phyloP scores from a whole-genome alignment of 2,797 vertebrate genomes.

The Chiroxiphia lanceolata region DNA sequence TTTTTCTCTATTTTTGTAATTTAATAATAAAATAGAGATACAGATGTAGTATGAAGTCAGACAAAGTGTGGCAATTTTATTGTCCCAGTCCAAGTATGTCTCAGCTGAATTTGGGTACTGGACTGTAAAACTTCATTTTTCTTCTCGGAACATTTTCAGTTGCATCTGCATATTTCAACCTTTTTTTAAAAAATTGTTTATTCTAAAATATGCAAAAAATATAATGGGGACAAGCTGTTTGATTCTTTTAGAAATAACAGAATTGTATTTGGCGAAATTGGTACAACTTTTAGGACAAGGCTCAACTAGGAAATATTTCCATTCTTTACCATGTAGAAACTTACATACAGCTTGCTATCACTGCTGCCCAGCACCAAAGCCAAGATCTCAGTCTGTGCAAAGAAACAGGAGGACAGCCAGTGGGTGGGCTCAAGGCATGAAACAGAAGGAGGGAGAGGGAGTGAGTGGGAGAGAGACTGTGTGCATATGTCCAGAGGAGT shows the following conservation, averaged over 20 bases:
- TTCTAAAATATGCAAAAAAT: not conserved
- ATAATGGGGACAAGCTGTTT: not conserved
- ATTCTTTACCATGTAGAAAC: not conserved
- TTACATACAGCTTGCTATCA: slow-evolving; percentile 13
- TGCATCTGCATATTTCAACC: not conserved
- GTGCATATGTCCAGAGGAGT: not conserved
- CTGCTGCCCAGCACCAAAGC: not conserved
- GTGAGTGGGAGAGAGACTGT: not conserved
- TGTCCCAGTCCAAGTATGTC: not conserved
- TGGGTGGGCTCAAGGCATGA: not conserved
- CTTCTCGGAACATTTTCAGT: not conserved
- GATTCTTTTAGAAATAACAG: not conserved
- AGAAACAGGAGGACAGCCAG: not conserved
- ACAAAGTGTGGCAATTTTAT: not conserved
- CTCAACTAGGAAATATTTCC: not conserved
- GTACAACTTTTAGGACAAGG: not conserved
- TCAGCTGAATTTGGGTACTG: not conserved
- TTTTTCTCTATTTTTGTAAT: not conserved
- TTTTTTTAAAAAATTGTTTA: not conserved
- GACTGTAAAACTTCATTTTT: not conserved
- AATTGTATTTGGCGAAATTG: not conserved
- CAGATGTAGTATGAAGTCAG: not conserved
- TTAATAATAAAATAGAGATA: not conserved
- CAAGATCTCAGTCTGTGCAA: not conserved
- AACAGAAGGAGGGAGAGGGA: not conserved